Evolutionary conservation across 2,888 invertebrate genomes (phyloP).

Genomic region (Caenorhabditis zanzibari): DNA sequence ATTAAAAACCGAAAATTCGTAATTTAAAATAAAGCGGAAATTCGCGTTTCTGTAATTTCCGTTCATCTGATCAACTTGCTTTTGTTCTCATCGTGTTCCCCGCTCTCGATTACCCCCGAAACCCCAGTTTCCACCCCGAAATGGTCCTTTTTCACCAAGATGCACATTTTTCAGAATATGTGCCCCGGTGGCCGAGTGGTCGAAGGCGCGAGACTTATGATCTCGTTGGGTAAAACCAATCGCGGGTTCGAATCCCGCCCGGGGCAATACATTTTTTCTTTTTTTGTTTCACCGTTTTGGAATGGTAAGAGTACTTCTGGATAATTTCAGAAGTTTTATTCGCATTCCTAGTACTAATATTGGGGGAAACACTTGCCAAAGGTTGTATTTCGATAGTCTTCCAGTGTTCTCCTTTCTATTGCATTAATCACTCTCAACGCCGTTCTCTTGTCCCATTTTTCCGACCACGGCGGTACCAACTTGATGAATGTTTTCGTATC

Average conservation of each 20-base stretch:
- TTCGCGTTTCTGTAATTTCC: not conserved
- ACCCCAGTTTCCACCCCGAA: not conserved
- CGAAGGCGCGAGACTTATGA: conserved; percentile 55
- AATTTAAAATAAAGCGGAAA: not conserved
- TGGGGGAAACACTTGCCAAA: no score
- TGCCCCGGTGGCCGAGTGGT: conserved; percentile 61
- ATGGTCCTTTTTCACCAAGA: not conserved
- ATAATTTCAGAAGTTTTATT: not conserved
- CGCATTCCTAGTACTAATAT: not conserved
- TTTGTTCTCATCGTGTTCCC: not conserved
- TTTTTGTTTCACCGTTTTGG: not conserved
- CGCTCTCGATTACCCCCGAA: not conserved
- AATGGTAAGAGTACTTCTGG: not conserved
- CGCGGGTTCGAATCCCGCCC: conserved; percentile 58
- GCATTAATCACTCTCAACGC: conserved; percentile 14
- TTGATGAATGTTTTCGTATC: conserved; percentile 39
- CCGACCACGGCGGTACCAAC: conserved; percentile 1
- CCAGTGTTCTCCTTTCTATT: not conserved
- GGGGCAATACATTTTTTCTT: conserved; percentile 30
- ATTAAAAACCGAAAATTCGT: not conserved
- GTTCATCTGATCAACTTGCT: no score
- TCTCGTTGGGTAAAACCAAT: conserved; percentile 43
- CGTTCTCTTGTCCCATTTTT: not conserved
- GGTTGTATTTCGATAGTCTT: no score
- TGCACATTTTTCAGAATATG: conserved; percentile 43